Conservation (phyloP, 2,888 invertebrate genomes). For the Nemurella pictetii region DNA sequence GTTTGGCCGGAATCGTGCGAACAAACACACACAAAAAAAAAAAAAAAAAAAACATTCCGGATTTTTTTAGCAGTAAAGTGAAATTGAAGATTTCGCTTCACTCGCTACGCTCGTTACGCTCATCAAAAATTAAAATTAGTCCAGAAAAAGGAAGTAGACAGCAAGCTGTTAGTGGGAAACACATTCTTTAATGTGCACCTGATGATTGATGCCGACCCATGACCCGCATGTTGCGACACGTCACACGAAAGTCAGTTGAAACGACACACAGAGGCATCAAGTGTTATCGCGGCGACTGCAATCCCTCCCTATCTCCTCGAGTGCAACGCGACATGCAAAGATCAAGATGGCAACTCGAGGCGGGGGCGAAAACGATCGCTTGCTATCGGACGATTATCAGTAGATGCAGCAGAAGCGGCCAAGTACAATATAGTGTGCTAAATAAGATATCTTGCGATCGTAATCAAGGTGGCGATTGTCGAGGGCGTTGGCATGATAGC, state of each 20-base stretch:
- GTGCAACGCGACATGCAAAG: not conserved
- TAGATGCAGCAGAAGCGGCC: not conserved
- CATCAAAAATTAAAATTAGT: not conserved
- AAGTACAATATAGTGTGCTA: not conserved
- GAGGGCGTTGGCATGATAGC: conserved; percentile 29
- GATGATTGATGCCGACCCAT: not conserved
- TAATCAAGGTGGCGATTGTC: not conserved
- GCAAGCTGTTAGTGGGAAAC: not conserved
- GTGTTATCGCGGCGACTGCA: not conserved
- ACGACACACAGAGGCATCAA: not conserved
- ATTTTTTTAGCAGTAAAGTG: too few relatives aligned
- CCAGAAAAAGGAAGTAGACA: not conserved
- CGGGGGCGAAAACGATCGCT: not conserved
- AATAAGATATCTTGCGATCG: conserved; percentile 11
- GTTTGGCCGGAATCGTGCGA: too few relatives aligned
- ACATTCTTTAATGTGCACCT: not conserved
- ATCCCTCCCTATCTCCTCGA: too few relatives aligned
- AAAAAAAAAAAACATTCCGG: too few relatives aligned
- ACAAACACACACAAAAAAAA: too few relatives aligned
- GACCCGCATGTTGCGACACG: not conserved
- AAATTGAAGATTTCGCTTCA: too few relatives aligned
- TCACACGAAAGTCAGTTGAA: not conserved
- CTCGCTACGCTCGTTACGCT: too few relatives aligned
- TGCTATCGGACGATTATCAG: not conserved
- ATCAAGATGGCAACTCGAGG: not conserved